Percentiles rank a stretch among this genome's conserved stretches.
Conservation (phyloP, 2,797 vertebrate genomes). For the Pygocentrus nattereri region DNA sequence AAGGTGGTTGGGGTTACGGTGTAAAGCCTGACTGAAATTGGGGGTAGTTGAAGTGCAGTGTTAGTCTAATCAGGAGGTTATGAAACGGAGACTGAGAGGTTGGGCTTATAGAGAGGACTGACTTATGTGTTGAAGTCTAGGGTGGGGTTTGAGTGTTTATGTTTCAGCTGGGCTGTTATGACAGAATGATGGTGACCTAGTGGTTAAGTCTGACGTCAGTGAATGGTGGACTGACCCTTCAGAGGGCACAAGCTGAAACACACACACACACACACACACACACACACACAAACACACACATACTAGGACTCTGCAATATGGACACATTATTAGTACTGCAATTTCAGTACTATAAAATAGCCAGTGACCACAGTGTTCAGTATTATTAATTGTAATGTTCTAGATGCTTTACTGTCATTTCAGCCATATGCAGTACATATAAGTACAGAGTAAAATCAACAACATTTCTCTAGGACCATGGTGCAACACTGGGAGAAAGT, state of each 20-base stretch:
- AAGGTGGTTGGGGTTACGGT: neutral
- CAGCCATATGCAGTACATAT: too few relatives aligned
- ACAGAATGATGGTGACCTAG: constrained; percentile 23
- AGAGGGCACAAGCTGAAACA: neutral
- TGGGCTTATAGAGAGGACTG: neutral
- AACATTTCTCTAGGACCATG: too few relatives aligned
- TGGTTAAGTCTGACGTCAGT: constrained; percentile 6
- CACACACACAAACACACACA: constrained; percentile 5
- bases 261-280: neutral
- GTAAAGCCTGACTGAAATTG: neutral
- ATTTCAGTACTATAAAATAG: too few relatives aligned
- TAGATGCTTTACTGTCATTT: too few relatives aligned
- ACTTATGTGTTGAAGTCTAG: neutral
- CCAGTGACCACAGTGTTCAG: too few relatives aligned
- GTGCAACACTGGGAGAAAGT: too few relatives aligned
- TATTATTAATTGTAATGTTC: too few relatives aligned
- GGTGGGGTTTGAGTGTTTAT: constrained; percentile 23
- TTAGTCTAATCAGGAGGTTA: neutral
- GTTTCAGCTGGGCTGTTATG: constrained; percentile 23
- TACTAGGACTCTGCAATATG: neutral
- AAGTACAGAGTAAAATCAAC: too few relatives aligned
- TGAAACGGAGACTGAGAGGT: neutral
- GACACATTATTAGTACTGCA: neutral
- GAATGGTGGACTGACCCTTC: constrained; percentile 1
- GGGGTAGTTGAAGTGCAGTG: neutral